Evolutionary conservation across 2,113 vertebrate species (phyloP), one percentile per base, ranked within the genome.

Genomic region (Catharus minimus): DNA sequence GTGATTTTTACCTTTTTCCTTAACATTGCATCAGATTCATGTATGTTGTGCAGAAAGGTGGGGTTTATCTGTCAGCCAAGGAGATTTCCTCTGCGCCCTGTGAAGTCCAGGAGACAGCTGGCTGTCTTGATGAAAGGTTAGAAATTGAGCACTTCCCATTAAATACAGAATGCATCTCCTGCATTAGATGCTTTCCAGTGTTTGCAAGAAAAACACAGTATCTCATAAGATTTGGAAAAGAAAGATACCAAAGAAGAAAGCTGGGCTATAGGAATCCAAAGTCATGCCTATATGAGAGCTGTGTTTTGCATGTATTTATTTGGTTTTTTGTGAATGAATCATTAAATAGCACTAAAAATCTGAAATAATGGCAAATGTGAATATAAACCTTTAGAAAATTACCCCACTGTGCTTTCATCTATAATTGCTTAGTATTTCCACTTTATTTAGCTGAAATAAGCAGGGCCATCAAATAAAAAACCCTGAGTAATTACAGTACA

Each of bases 321-420:
- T 69, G 33, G 33, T 43, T 46, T 13, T 47, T 23, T 47, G 23
- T 92, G 65, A 39, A 27, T 74, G 60, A 81, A 68, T 66, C 33
- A 87, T 66, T 72, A 72, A 80, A 33, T 38, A 57, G 32, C 49
- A 52, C 72, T 60, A 24, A 92, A 82, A 85, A 64, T 55, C 32
- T 18, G 28, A 90, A 57, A 75, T 73, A 33, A 60, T 74, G 36
- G 38, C 30, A 72, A 28, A 86, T 84, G 55, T 50, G 8, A 73
- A 79, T 62, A 81, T 26, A 69, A 23, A 41, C 27, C 23, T 88
- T 87, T 73, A 82, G 84, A 85, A 94, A 92, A 93, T 62, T 24
- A 62, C 10, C 27, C n/a, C 47, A 47, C 19, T 11, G 27, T 58
- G 33, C 33, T 88, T 93, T 82, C 27, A 44, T 57, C 64, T 67